Percentiles rank a stretch among this genome's conserved stretches.
Conservation (phyloP, 2,113 vertebrate species). For the Perognathus longimembris region DNA sequence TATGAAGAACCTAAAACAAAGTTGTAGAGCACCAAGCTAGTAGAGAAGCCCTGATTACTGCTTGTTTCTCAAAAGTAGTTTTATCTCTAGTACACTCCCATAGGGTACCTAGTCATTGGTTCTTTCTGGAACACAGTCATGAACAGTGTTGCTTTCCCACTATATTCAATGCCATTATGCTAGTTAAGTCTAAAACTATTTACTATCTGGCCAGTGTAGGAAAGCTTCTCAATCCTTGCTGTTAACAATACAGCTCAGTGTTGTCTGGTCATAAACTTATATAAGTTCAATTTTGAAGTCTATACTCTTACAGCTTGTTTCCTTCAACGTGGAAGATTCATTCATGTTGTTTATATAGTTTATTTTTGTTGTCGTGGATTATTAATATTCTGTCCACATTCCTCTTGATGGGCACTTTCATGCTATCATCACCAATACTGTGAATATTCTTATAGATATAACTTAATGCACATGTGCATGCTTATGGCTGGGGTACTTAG, state of each 20-base stretch:
- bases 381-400: background rate
- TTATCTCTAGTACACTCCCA: no score
- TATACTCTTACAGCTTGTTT: background rate
- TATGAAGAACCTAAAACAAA: no score
- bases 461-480: background rate
- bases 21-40: no score
- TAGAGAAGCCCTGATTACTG: no score
- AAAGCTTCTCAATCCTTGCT: background rate
- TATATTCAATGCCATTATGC: no score
- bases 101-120: no score
- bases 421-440: background rate
- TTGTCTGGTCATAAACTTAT: background rate
- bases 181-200: slow-evolving; percentile 6
- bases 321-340: background rate
- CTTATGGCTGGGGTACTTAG: background rate
- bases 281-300: background rate
- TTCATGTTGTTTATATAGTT: background rate
- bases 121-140: background rate
- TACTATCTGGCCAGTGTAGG: background rate
- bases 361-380: background rate
- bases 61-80: no score
- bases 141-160: background rate
- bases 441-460: background rate
- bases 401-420: background rate
- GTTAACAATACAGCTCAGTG: background rate